These are phyloP conservation scores for Sarcophaga subvicina DNA, from an alignment of 2,888 invertebrate species.

Conservation along the genomic window DNA sequence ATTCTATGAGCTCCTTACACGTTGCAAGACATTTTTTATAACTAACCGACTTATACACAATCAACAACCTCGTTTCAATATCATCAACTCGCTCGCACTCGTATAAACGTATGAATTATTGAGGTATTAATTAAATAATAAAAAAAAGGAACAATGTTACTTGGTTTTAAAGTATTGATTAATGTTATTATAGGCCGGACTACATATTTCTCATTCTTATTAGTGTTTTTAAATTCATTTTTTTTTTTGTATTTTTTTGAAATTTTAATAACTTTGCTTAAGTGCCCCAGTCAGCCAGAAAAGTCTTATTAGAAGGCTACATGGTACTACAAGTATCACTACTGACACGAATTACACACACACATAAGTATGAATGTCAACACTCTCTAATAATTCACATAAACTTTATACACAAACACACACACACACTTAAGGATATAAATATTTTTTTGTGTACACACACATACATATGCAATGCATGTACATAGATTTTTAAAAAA, in stretches of 20 bases:
- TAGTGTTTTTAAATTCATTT: conserved; percentile 13
- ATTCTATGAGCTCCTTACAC: neutral
- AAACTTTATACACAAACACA: conserved; percentile 29
- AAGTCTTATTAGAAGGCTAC: conserved; percentile 50
- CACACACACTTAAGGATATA: neutral
- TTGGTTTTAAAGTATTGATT: conserved; percentile 52
- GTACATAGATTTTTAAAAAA: conserved; percentile 12
- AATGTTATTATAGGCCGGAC: conserved; percentile 25
- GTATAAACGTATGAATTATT: conserved; percentile 30
- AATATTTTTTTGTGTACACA: neutral
- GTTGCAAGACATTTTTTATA: conserved; percentile 28
- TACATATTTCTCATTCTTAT: conserved; percentile 14
- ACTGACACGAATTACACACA: conserved; percentile 41
- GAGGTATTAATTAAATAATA: conserved; percentile 46
- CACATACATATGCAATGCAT: neutral
- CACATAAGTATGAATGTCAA: neutral
- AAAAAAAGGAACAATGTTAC: neutral
- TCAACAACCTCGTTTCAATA: conserved; percentile 60
- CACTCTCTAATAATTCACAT: conserved; percentile 46
- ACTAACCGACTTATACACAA: conserved; percentile 38
- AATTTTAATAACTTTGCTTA: conserved; percentile 54
- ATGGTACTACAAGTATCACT: conserved; percentile 23
- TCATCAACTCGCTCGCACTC: conserved; percentile 27
- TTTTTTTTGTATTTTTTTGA: conserved; percentile 31
- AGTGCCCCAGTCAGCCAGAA: conserved; percentile 51